Conservation (phyloP, 1,140 invertebrate species). For the Popillia japonica region DNA sequence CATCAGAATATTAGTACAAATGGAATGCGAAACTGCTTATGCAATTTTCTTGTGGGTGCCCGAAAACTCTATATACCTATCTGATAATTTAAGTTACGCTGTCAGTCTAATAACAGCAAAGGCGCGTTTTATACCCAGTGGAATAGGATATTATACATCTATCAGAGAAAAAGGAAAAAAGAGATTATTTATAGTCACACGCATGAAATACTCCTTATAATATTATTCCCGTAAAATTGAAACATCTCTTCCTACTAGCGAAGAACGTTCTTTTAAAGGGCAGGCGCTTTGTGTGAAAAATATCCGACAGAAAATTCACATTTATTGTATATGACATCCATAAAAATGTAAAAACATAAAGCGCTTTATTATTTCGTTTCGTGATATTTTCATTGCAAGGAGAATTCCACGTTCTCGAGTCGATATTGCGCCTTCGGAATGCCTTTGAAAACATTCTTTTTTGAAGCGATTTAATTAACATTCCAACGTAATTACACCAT, state of each 20-base stretch:
- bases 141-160: neutral
- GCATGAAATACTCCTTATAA: conserved; percentile 11
- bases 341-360: conserved; percentile 7
- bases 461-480: neutral
- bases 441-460: neutral
- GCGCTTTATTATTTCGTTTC: conserved; percentile 14
- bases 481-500: neutral
- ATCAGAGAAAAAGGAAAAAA: conserved; percentile 7
- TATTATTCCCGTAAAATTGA: conserved; percentile 19
- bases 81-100: no score
- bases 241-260: neutral
- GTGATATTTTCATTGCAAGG: conserved; percentile 14
- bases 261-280: neutral
- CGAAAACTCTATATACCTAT: no score
- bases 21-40: no score
- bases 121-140: neutral
- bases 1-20: neutral
- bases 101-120: no score
- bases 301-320: conserved; percentile 10
- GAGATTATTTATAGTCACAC: conserved; percentile 15
- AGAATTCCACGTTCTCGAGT: neutral
- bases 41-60: no score
- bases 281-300: neutral
- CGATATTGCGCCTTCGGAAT: neutral
- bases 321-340: conserved; percentile 1